Conservation (phyloP, 2,113 vertebrate genomes). For the Fregata magnificens region DNA sequence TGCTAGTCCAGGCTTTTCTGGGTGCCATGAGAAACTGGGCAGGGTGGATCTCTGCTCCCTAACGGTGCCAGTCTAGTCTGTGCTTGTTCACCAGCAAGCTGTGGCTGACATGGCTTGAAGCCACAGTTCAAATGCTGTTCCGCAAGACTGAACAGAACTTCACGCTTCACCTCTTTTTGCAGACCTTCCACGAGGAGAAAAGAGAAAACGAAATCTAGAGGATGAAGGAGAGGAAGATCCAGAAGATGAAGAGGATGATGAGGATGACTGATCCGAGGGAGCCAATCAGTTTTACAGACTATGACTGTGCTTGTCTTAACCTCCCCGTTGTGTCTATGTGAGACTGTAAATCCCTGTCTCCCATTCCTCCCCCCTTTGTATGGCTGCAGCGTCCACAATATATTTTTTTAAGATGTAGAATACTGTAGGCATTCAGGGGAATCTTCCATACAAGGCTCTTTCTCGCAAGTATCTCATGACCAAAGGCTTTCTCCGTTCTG, state of each 20-base stretch:
- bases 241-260: slow-evolving; percentile 45
- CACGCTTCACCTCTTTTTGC: background rate
- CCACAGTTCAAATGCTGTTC: background rate
- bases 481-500: slow-evolving; percentile 60
- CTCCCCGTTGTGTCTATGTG: slow-evolving; percentile 59
- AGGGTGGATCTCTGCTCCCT: background rate
- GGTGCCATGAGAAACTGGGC: background rate
- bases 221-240: slow-evolving; percentile 53
- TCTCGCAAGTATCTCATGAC: slow-evolving; percentile 57
- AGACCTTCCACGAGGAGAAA: slow-evolving; percentile 43
- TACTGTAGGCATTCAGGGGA: slow-evolving; percentile 66
- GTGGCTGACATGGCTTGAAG: background rate
- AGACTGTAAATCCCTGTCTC: slow-evolving; percentile 59
- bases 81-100: background rate
- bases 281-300: slow-evolving; percentile 67
- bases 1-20: background rate
- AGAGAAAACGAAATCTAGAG: slow-evolving; percentile 54
- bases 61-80: background rate
- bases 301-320: slow-evolving; percentile 56
- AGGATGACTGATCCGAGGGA: slow-evolving; percentile 45
- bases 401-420: slow-evolving; percentile 74
- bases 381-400: slow-evolving; percentile 69
- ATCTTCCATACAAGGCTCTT: slow-evolving; percentile 53
- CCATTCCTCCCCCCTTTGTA: slow-evolving; percentile 61
- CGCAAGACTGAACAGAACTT: background rate